Evolutionary conservation across 2,113 vertebrate species (phyloP).

Genomic region (Otocyon megalotis): DNA sequence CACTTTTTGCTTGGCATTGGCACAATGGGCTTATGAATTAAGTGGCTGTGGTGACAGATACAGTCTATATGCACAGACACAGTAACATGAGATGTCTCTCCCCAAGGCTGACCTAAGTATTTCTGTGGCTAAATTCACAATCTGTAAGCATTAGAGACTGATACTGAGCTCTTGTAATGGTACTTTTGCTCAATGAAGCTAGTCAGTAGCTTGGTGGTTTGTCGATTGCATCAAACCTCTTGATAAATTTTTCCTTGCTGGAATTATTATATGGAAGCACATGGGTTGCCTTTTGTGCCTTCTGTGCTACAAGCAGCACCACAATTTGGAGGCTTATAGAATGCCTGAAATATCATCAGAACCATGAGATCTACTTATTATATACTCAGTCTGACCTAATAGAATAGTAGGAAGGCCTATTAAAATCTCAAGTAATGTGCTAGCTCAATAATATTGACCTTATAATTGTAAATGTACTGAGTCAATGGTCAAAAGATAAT

Average conservation of each 20-base stretch:
- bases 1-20: neutral
- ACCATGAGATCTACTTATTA: neutral
- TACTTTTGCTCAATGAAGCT: neutral
- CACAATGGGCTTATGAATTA: neutral
- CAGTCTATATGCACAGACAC: neutral
- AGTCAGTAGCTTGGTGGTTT: neutral
- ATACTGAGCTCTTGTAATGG: neutral
- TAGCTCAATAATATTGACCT: neutral
- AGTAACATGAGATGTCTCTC: neutral
- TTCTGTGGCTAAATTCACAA: neutral
- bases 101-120: neutral
- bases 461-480: neutral
- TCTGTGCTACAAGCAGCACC: neutral
- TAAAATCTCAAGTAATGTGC: neutral
- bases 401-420: neutral
- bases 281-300: neutral
- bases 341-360: neutral
- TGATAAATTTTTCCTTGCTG: neutral
- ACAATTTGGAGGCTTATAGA: neutral
- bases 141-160: neutral
- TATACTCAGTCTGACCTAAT: neutral
- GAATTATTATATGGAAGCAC: neutral
- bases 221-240: neutral
- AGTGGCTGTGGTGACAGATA: neutral
- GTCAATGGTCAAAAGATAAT: neutral